Base-by-base conservation (phyloP, 1,140 invertebrate species). In the Drosophila santomea region DNA sequence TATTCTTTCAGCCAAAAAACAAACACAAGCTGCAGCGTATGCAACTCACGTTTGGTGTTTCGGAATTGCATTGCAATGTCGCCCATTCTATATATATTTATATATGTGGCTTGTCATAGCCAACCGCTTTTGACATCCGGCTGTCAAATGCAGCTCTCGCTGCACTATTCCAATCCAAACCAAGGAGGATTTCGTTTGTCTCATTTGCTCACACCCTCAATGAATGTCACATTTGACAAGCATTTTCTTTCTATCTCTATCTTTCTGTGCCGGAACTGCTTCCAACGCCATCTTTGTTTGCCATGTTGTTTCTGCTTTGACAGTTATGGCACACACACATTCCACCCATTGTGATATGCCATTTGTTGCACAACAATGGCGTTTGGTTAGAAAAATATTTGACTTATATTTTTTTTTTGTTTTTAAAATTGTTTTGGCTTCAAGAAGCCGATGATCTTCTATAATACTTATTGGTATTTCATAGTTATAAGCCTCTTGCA, bases 71-170 rank as follows among this genome's bases (percentile, higher is more conserved):
- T 15, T 12, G 45, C 23, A 20, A 20, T 63, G 44, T 59, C 55
- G 32, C 39, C 38, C 45, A 23, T 63, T 47, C 14, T 62, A 57
- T 45, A 51, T 20, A 20, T 20, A 20, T 20, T 1, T 2, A 20
- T 20, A 20, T 20, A 20, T 20, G 20, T 61, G 52, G 45, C 55
- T 67, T 77, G 62, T 77, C 58, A 61, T 28, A 56, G 67, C 79
- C 78, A 85, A 85, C 74, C 80, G 82, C 74, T 81, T 71, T 56
- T 86, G 81, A 86, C 81, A 85, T 64, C 60, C 44, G 23, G 25
- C 14, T 83, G 80, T 83, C 75, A 79, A 56, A 75, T 71, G 74
- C 81, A 84, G 67, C 54, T 51, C 68, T 64, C 61, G 38, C 41
- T 69, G 67, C 67, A 66, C n/a, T 54, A 35, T 47, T 69, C 23